Conservation (phyloP, 2,113 vertebrate species). For the Macroglossus sobrinus region DNA sequence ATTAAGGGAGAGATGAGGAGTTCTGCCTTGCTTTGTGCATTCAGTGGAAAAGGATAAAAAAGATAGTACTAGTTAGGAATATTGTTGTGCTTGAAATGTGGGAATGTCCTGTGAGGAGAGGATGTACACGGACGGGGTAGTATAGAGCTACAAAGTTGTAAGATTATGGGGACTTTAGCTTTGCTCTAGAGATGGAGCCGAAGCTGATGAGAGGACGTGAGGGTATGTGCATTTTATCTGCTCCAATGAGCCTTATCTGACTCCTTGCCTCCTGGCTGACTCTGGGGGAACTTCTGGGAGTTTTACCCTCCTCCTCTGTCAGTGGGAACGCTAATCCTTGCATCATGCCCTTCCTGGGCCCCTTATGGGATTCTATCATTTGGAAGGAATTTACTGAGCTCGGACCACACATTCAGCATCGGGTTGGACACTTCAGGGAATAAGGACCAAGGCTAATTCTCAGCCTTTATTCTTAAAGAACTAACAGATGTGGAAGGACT, state of each 20-base stretch:
- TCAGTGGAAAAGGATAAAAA: not conserved
- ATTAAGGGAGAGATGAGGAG: not conserved
- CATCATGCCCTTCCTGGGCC: constrained; percentile 25
- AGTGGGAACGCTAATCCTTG: not conserved
- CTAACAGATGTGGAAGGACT: constrained; percentile 36
- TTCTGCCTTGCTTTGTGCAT: not conserved
- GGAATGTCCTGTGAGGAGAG: not conserved
- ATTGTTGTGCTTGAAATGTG: not conserved
- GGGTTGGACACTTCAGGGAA: not conserved
- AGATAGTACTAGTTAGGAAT: not conserved
- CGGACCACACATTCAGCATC: not conserved
- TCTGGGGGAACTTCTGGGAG: not conserved
- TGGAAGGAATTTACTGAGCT: constrained; percentile 42
- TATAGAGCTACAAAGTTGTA: not conserved
- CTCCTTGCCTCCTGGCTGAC: not conserved
- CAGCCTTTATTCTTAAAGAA: constrained; percentile 60
- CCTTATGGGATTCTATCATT: not conserved
- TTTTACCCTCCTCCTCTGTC: not conserved
- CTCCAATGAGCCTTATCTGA: not conserved
- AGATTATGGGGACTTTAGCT: not conserved
- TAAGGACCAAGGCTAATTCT: constrained; percentile 31
- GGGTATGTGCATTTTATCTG: not conserved
- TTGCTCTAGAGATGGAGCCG: not conserved
- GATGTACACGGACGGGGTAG: accelerated
- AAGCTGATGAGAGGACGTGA: not conserved